Conservation (phyloP, 2,113 vertebrate genomes). For the Donacobius atricapilla region DNA sequence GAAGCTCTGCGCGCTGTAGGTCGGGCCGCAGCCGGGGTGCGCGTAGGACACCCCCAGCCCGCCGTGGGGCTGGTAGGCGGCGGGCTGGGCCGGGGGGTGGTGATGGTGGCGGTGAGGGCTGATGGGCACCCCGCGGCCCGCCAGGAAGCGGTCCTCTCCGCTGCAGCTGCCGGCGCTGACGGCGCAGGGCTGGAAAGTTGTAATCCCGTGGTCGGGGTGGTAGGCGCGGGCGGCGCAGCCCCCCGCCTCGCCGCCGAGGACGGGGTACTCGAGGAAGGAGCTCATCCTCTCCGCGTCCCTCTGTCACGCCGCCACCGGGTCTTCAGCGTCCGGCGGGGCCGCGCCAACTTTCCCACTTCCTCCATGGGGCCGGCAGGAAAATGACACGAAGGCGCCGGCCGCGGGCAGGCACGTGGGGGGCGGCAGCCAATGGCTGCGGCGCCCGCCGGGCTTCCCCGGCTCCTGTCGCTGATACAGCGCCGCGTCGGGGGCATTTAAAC, state of each 20-base stretch:
- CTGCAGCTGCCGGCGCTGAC: conserved; percentile 86
- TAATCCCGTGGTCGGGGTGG: conserved; percentile 93
- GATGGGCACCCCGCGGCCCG: conserved; percentile 85
- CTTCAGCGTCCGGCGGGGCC: conserved; percentile 83
- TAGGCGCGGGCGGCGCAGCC: conserved; percentile 86
- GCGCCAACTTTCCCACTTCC: conserved; percentile 92
- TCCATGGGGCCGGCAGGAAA: conserved; percentile 80
- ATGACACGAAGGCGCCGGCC: conserved; percentile 90
- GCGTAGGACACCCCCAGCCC: conserved; percentile 86
- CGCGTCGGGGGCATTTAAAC: conserved; percentile 94
- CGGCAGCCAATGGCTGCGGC: conserved; percentile 84
- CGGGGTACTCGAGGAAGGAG: conserved; percentile 94
- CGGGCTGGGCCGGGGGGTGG: conserved; percentile 74
- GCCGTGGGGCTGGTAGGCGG: conserved; percentile 83
- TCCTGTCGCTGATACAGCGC: conserved; percentile 85
- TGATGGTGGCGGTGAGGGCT: conserved; percentile 77
- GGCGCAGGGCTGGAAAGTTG: conserved; percentile 94
- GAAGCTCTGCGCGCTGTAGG: conserved; percentile 88
- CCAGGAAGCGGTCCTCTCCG: conserved; percentile 88
- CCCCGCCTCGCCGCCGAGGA: conserved; percentile 83
- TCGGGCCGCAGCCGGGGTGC: conserved; percentile 83
- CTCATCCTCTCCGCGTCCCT: conserved; percentile 90
- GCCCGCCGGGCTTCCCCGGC: conserved; percentile 81
- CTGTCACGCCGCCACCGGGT: conserved; percentile 80
- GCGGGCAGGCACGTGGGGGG: conserved; percentile 67